A percentile compares a stretch with the other conserved stretches of the same genome.
phyloP scores from a whole-genome alignment of 1,140 invertebrate genomes.

The Parapsyche elsis region DNA sequence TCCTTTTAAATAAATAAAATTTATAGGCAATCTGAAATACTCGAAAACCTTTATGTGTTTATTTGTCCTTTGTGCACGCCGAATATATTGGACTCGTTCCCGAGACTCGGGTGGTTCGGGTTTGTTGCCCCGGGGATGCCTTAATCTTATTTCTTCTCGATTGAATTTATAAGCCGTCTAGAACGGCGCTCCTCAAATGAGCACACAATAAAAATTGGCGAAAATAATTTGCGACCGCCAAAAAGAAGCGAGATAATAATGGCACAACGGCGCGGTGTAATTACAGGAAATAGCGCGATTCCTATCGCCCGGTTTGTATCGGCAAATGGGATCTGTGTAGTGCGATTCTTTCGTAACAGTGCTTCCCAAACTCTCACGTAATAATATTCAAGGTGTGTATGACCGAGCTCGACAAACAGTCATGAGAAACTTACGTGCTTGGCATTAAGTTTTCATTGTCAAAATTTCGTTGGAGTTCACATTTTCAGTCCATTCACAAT shows the following conservation, averaged over 20 bases:
- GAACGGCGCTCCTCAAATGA: neutral
- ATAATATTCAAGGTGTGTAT: neutral
- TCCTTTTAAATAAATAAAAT: neutral
- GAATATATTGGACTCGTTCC: neutral
- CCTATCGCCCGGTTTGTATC: neutral
- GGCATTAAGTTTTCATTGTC: neutral
- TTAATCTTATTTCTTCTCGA: neutral
- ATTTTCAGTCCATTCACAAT: too few species aligned
- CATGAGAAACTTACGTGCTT: neutral
- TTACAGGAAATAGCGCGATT: neutral
- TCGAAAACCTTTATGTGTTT: neutral
- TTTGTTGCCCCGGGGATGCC: slow-evolving; percentile 7
- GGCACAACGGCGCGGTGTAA: neutral
- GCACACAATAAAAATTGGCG: neutral
- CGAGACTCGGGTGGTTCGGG: neutral
- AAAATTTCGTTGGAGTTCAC: too few species aligned
- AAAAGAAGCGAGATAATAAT: neutral
- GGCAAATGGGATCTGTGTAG: neutral
- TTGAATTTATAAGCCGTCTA: slow-evolving; percentile 5
- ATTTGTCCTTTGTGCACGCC: slow-evolving; percentile 6
- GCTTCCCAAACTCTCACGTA: neutral
- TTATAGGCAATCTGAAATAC: neutral
- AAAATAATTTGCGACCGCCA: too few species aligned
- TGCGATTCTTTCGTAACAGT: neutral
- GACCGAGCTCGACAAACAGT: neutral